Conservation (phyloP, 2,113 vertebrate species). For the Atherinomorus stipes region DNA sequence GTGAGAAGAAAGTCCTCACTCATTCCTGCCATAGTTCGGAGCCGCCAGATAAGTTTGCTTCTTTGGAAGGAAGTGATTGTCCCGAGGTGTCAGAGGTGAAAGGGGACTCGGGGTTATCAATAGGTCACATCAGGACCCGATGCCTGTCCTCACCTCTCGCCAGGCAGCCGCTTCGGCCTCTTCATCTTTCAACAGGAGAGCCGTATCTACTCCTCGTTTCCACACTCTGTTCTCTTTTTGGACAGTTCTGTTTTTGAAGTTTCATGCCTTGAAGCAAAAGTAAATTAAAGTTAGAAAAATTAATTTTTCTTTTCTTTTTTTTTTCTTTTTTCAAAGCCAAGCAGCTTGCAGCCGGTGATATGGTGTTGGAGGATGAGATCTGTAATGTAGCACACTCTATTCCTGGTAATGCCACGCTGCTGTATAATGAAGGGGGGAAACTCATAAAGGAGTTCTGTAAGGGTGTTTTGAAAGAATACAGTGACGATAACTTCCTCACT, state of each 20-base stretch:
- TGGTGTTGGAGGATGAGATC: slow-evolving; percentile 9
- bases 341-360: slow-evolving; percentile 3
- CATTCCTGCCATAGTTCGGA: slow-evolving; percentile 33
- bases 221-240: slow-evolving; percentile 3
- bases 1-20: slow-evolving; percentile 41
- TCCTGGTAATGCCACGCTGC: slow-evolving; percentile 20
- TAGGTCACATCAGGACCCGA: slow-evolving; percentile 56
- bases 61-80: slow-evolving; percentile 64
- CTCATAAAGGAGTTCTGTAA: slow-evolving; percentile 26
- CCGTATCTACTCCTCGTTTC: slow-evolving; percentile 31
- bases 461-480: slow-evolving; percentile 25
- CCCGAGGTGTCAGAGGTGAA: slow-evolving; percentile 65
- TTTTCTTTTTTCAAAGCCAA: neutral
- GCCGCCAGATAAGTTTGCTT: slow-evolving; percentile 56
- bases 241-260: neutral
- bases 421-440: slow-evolving; percentile 21
- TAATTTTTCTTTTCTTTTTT: neutral
- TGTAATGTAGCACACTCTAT: slow-evolving; percentile 7
- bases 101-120: slow-evolving; percentile 68
- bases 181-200: slow-evolving; percentile 61
- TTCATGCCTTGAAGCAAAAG: slow-evolving; percentile 17
- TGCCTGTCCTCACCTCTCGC: slow-evolving; percentile 57
- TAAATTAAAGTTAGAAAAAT: slow-evolving; percentile 36
- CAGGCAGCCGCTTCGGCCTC: slow-evolving; percentile 41
- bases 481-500: slow-evolving; percentile 32